Conservation (phyloP, 2,113 vertebrate genomes). For the Malurus alboscapulatus region DNA sequence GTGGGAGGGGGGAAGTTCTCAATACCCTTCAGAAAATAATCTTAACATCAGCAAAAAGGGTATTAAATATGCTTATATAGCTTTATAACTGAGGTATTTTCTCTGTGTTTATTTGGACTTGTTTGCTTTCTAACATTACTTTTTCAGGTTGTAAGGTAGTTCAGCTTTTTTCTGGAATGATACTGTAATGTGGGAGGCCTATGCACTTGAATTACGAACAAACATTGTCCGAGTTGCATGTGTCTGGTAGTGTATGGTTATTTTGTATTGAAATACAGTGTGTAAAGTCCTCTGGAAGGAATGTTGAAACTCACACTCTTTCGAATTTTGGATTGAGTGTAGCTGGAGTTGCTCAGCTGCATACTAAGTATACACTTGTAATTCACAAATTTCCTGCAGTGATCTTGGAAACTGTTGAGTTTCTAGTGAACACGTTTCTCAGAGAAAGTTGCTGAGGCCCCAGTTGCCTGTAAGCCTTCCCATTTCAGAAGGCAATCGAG, state of each 20-base stretch:
- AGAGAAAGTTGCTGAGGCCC: background rate
- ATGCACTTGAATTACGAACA: background rate
- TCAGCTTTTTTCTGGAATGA: background rate
- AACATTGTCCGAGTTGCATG: background rate
- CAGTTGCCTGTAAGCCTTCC: background rate
- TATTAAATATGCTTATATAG: background rate
- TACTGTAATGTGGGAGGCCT: background rate
- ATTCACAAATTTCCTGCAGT: background rate
- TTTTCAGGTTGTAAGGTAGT: constrained; percentile 5
- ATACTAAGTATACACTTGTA: background rate
- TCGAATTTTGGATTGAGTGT: background rate
- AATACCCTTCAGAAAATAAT: background rate
- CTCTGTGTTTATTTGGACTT: background rate
- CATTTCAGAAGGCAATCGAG: fast-evolving
- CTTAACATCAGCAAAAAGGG: background rate
- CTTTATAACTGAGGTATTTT: background rate
- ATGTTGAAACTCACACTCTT: background rate
- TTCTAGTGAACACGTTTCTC: background rate
- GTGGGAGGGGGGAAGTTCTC: background rate
- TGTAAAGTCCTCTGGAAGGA: background rate
- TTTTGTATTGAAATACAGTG: background rate
- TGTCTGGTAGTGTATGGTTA: background rate
- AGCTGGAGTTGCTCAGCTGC: fast-evolving
- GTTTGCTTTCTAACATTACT: background rate
- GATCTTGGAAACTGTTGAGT: background rate